phyloP scores from a whole-genome alignment of 2,113 vertebrate species.

The Anoplopoma fimbria region DNA sequence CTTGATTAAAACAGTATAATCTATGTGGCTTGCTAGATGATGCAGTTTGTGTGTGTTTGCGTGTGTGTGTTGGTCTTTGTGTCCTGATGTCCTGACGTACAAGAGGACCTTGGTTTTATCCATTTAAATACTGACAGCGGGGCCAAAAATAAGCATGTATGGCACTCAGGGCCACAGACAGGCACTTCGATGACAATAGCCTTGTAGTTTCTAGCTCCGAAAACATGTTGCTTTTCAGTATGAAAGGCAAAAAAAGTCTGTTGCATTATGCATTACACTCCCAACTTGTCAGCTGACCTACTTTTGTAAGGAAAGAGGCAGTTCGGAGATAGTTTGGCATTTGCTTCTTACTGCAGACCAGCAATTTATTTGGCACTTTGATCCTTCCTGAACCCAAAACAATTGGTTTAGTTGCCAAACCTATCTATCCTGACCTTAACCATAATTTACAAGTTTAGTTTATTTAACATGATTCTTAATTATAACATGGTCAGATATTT shows the following conservation, averaged over 20 bases:
- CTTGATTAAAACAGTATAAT: conserved; percentile 78
- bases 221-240: conserved; percentile 22
- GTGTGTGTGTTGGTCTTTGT: conserved; percentile 20
- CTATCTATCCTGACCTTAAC: not conserved
- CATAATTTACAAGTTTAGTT: no score
- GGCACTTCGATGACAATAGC: not conserved
- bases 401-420: not conserved
- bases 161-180: conserved; percentile 30
- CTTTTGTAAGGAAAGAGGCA: not conserved
- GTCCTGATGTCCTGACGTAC: conserved; percentile 54
- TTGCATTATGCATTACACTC: not conserved
- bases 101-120: conserved; percentile 56
- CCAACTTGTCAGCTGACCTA: not conserved
- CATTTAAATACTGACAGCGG: conserved; percentile 51
- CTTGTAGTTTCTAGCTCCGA: conserved; percentile 3
- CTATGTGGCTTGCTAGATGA: conserved; percentile 68
- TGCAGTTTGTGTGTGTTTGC: conserved; percentile 40
- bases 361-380: not conserved
- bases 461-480: not conserved
- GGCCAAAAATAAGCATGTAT: conserved; percentile 47
- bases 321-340: not conserved
- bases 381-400: not conserved
- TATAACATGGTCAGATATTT: no score
- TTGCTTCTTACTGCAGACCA: not conserved
- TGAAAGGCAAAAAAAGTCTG: conserved; percentile 10